Percentiles rank a stretch among this genome's conserved stretches.
Conservation (phyloP, 2,113 vertebrate species). For the Sitta europaea region DNA sequence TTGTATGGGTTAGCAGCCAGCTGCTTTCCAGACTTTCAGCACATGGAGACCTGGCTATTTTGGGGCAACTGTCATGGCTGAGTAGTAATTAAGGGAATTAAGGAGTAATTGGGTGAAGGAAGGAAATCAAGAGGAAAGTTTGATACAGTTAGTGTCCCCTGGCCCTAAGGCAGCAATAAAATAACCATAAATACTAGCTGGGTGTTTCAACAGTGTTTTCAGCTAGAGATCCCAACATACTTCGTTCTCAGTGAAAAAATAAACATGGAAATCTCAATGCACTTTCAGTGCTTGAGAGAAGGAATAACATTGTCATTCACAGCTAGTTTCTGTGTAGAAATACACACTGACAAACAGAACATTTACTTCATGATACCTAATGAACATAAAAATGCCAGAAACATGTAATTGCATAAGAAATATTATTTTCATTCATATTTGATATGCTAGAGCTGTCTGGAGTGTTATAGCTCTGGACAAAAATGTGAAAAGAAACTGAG, state of each 20-base stretch:
- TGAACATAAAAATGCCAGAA: background rate
- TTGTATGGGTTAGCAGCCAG: background rate
- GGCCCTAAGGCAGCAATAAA: background rate
- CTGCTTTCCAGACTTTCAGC: background rate
- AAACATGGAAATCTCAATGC: background rate
- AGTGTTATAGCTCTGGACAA: background rate
- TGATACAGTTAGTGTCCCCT: background rate
- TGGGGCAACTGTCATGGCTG: fast-evolving
- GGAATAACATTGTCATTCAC: background rate
- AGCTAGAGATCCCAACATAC: background rate
- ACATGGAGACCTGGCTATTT: background rate
- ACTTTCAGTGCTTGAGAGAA: background rate
- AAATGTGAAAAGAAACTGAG: background rate
- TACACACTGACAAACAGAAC: background rate
- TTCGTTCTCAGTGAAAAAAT: background rate
- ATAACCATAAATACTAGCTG: background rate
- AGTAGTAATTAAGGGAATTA: background rate
- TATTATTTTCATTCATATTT: background rate
- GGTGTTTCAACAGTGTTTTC: background rate
- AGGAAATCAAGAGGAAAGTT: background rate
- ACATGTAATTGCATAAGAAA: background rate
- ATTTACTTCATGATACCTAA: background rate
- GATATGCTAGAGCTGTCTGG: background rate
- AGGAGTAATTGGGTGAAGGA: background rate
- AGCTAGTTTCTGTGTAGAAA: background rate